phyloP scores from a whole-genome alignment of 2,888 invertebrate genomes.

The Myopa testacea region DNA sequence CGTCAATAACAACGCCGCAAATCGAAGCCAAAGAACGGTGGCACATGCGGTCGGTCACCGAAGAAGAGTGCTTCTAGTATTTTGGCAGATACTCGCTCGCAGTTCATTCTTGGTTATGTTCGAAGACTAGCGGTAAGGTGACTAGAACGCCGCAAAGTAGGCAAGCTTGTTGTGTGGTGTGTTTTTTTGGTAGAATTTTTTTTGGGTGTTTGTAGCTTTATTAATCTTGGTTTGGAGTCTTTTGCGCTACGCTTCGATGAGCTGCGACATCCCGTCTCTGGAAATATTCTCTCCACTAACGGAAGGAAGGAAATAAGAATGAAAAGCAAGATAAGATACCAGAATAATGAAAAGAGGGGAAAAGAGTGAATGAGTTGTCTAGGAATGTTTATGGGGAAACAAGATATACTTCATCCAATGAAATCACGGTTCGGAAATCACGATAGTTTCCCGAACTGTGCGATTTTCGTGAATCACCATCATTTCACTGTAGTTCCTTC shows the following conservation, averaged over 20 bases:
- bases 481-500: too few relatives aligned
- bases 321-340: constrained; percentile 7
- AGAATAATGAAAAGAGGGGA: neutral
- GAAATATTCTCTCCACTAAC: neutral
- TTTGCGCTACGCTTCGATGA: constrained; percentile 42
- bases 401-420: too few relatives aligned
- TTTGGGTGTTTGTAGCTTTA: too few relatives aligned
- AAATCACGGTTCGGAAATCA: too few relatives aligned
- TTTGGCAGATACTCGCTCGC: constrained; percentile 1
- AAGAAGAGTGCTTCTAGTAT: neutral
- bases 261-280: constrained; percentile 29
- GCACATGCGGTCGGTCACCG: neutral
- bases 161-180: constrained; percentile 9
- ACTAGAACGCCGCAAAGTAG: constrained; percentile 18
- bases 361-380: neutral
- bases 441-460: too few relatives aligned
- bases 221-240: neutral
- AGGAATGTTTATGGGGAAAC: neutral
- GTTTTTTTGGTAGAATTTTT: neutral
- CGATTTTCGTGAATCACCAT: too few relatives aligned
- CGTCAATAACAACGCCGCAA: constrained; percentile 30
- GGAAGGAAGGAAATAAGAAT: constrained; percentile 2
- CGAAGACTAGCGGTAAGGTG: neutral
- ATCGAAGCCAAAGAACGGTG: constrained; percentile 15
- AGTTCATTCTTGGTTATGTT: neutral